A percentile compares a stretch with the other conserved stretches of the same genome.
These are phyloP conservation scores for Tragelaphus eurycerus DNA, from an alignment of 2,797 vertebrate genomes.

Conservation along the genomic window DNA sequence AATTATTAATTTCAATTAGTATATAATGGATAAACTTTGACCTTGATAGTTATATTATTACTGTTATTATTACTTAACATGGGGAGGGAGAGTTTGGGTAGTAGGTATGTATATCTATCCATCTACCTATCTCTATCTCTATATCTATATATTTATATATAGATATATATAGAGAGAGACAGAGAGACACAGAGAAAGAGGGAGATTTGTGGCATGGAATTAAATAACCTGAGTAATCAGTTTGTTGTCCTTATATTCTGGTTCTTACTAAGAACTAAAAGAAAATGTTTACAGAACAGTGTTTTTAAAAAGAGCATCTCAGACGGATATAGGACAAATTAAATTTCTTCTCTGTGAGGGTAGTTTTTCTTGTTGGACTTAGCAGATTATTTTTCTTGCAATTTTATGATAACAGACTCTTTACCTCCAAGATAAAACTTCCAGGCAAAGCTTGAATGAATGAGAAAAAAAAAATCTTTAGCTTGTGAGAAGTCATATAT, in stretches of 20 bases:
- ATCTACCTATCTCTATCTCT: too few relatives aligned
- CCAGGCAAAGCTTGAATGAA: neutral
- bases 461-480: neutral
- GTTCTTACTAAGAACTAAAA: neutral
- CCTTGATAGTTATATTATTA: neutral
- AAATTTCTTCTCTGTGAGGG: neutral
- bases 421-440: neutral
- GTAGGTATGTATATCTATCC: neutral
- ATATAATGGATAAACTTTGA: neutral
- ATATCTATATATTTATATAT: neutral
- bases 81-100: neutral
- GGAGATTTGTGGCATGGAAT: neutral
- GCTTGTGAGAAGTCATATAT: neutral
- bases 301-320: neutral
- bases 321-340: neutral
- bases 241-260: neutral
- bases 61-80: neutral
- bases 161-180: rapidly evolving
- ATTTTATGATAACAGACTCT: slow-evolving; percentile 2
- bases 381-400: slow-evolving; percentile 37
- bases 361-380: neutral
- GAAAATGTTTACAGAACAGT: neutral
- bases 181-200: neutral
- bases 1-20: neutral
- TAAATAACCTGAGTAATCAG: neutral